A percentile compares a stretch with the other conserved stretches of the same genome.
Evolutionary conservation across 2,888 invertebrate genomes (phyloP).

Genomic region (Tyria jacobaeae): DNA sequence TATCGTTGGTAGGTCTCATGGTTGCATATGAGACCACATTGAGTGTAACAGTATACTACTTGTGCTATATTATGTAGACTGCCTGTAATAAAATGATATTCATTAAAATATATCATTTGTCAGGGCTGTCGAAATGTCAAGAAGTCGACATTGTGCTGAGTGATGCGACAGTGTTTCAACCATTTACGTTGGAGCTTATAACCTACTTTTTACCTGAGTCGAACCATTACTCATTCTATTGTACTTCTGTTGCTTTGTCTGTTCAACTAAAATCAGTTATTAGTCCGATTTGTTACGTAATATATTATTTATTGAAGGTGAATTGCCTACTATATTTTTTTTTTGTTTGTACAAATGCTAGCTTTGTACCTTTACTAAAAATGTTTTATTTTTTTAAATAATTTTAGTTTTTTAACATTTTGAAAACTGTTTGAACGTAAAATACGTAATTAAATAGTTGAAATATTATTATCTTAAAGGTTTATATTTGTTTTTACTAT

Average conservation of each 20-base stretch:
- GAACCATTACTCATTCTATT: constrained; percentile 79
- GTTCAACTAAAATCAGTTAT: constrained; percentile 58
- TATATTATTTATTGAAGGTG: constrained; percentile 47
- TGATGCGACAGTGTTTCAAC: constrained; percentile 79
- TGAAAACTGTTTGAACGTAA: no score
- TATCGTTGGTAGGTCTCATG: constrained; percentile 11
- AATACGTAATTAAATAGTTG: no score
- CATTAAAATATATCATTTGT: constrained; percentile 83
- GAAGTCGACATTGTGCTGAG: constrained; percentile 81
- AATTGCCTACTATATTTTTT: background rate
- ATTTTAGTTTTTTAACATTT: no score
- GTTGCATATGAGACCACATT: constrained; percentile 16
- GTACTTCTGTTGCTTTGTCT: constrained; percentile 66
- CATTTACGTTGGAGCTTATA: constrained; percentile 77
- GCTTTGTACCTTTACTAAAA: no score
- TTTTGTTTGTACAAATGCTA: background rate
- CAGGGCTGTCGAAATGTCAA: constrained; percentile 79
- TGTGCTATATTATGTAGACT: constrained; percentile 16
- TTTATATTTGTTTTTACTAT: no score
- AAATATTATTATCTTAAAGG: no score
- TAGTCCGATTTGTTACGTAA: constrained; percentile 52
- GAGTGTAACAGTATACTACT: constrained; percentile 12
- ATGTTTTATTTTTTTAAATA: no score
- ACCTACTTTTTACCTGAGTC: constrained; percentile 79
- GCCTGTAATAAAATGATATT: constrained; percentile 70